These are phyloP conservation scores for Anguilla obscura DNA, from an alignment of 2,797 vertebrate species.

Conservation along the genomic window DNA sequence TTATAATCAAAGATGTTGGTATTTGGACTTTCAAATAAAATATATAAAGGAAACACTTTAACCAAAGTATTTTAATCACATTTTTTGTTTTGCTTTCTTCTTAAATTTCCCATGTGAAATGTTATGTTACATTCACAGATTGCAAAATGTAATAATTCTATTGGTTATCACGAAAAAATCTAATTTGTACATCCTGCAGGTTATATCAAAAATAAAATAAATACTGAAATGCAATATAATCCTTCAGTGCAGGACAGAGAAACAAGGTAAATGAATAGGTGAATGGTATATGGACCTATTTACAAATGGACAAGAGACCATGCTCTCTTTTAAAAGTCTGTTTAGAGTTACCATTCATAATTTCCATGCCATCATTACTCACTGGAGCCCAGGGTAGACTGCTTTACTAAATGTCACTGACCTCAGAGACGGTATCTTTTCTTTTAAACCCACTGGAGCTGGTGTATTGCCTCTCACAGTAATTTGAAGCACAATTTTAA, in stretches of 20 bases:
- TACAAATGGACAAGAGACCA: not conserved
- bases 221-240: not conserved
- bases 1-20: not conserved
- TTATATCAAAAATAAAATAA: not conserved
- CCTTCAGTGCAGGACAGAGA: not conserved
- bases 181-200: not conserved
- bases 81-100: not conserved
- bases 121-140: not conserved
- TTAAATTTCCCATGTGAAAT: not conserved
- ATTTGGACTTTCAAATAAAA: not conserved
- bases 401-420: conserved; percentile 48
- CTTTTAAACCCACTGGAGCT: conserved; percentile 53
- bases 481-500: conserved; percentile 56
- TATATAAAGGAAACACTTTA: not conserved
- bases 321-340: not conserved
- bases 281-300: not conserved
- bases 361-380: conserved; percentile 14
- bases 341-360: not conserved
- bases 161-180: not conserved
- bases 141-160: not conserved
- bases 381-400: conserved; percentile 27
- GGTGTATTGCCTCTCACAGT: conserved; percentile 44
- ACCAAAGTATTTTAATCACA: not conserved
- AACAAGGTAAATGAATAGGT: not conserved
- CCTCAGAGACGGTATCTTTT: conserved; percentile 41